A percentile compares a stretch with the other conserved stretches of the same genome.
phyloP scores from a whole-genome alignment of 2,113 vertebrate genomes.

The Pteropus alecto region DNA sequence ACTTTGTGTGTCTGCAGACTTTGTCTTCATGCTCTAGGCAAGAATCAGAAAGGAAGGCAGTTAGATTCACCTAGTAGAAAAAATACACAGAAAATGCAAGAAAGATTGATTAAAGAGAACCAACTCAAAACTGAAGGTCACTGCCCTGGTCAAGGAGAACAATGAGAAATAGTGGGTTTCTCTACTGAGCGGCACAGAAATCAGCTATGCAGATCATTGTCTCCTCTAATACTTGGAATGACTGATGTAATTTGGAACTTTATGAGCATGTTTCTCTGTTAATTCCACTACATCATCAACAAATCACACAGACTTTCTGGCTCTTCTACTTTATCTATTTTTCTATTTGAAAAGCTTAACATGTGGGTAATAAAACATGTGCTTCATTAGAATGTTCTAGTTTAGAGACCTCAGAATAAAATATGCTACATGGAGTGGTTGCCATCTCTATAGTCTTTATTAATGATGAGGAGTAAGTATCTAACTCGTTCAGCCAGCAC shows the following conservation, averaged over 20 bases:
- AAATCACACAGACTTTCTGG: not conserved
- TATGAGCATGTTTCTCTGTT: not conserved
- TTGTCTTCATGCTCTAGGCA: not conserved
- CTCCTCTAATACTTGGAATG: not conserved
- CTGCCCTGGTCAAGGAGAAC: not conserved
- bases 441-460: not conserved
- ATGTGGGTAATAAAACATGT: conserved; percentile 29
- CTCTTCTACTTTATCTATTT: not conserved
- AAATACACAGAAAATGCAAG: too few species aligned
- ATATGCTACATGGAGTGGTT: not conserved
- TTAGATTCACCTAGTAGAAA: not conserved
- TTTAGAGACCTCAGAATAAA: not conserved
- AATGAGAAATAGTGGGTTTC: not conserved
- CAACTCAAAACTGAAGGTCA: not conserved
- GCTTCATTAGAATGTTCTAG: not conserved
- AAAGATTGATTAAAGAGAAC: not conserved
- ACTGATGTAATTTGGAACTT: not conserved
- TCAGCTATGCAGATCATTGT: not conserved
- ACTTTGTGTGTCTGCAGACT: not conserved
- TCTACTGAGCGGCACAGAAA: not conserved
- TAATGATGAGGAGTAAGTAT: not conserved
- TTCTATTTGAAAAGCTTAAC: not conserved
- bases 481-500: not conserved
- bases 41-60: not conserved
- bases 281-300: not conserved